Percentiles rank a stretch among this genome's conserved stretches.
Evolutionary conservation across 2,888 invertebrate genomes (phyloP).

Genomic region (Diogma glabrata): DNA sequence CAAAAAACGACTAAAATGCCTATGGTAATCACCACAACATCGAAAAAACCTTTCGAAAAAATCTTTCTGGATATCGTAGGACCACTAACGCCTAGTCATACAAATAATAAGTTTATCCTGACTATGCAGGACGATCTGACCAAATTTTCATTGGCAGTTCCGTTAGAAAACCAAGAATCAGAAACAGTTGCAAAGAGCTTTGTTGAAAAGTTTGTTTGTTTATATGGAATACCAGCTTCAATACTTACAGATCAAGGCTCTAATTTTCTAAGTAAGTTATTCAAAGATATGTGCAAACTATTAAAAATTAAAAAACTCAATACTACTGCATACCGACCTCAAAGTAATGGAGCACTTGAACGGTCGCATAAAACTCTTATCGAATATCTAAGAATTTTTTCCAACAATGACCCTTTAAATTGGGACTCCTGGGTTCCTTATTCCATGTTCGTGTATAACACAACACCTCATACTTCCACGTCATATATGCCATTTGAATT

Average conservation of each 20-base stretch:
- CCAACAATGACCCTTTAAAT: constrained; percentile 19
- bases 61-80: constrained; percentile 4
- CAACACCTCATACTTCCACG: constrained; percentile 25
- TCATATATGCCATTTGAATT: constrained; percentile 28
- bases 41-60: neutral
- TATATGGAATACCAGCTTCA: neutral
- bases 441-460: constrained; percentile 27
- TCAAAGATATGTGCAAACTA: constrained; percentile 16
- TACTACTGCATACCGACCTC: constrained; percentile 25
- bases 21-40: too few species aligned
- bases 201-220: neutral
- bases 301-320: constrained; percentile 25
- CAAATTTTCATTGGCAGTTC: constrained; percentile 25
- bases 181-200: constrained; percentile 22
- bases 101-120: constrained; percentile 18
- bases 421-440: constrained; percentile 26
- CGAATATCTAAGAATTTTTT: constrained; percentile 25
- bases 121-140: constrained; percentile 27
- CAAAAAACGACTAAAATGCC: too few species aligned
- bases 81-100: neutral
- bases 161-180: constrained; percentile 25
- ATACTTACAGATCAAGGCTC: neutral
- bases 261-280: neutral
- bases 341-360: constrained; percentile 26
- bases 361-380: constrained; percentile 24